Evolutionary conservation across 1,140 invertebrate genomes (phyloP), one percentile per base, ranked within the genome.

Genomic region (Drosophila nigromelanica): DNA sequence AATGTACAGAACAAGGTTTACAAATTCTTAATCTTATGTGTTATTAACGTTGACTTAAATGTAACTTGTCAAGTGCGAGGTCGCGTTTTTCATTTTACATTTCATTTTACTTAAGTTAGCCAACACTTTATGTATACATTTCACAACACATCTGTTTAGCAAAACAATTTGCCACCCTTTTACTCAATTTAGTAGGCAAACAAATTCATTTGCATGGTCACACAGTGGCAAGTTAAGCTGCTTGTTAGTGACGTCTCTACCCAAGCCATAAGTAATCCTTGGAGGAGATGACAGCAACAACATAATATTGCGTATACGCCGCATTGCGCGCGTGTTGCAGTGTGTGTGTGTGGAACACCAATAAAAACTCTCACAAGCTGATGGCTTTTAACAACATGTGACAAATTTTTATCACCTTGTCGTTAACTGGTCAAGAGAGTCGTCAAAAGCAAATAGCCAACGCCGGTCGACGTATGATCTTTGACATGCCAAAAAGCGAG

Each of bases 341-440:
- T 54, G 11, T 54, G 42, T 33, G 24, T 14, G 51, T 56, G 60
- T 56, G 51, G 15, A 14, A 45, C 18, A 37, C 10, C 54, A 59
- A 52, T 66, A 66, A 67, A 45, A 72, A 52, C 60, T 63, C 59
- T 63, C 50, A 55, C 60, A 54, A 27, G 15, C 42, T 54, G 60
- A 39, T 24, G 55, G 43, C 37, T 61, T 61, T 66, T 69, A 71
- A 75, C 69, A 75, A 87, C 59, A 82, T 86, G 82, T 87, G 82
- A 82, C 82, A 86, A 78, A 86, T 86, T 82, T 87, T 81, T 73
- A 83, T 85, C 62, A 43, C 76, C 79, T 51, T 48, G 71, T 60
- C 60, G 71, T 70, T 42, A 48, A 35, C 58, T 45, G 62, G 10
- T 51, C 42, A 77, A 81, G 58, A 74, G 80, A 75, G 76, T 61